Conservation (phyloP, 2,797 vertebrate species). For the Vireo griseus region DNA sequence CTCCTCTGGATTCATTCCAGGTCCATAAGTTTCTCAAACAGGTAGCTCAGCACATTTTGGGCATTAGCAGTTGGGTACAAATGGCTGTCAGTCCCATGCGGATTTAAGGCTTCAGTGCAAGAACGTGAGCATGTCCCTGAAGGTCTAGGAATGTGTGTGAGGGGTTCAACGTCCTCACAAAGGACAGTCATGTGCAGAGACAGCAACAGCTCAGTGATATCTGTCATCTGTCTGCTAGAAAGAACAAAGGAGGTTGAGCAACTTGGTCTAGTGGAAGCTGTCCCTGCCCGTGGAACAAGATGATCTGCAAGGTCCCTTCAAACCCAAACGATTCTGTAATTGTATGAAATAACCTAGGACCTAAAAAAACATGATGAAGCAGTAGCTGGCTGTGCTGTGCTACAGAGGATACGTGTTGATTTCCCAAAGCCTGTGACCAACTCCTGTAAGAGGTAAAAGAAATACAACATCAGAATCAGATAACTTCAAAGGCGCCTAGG, state of each 20-base stretch:
- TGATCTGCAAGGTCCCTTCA: not conserved
- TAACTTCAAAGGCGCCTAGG: not conserved
- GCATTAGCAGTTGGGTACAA: rapidly evolving
- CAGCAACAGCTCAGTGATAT: not conserved
- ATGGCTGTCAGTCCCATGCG: rapidly evolving
- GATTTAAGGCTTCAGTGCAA: not conserved
- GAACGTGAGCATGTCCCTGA: not conserved
- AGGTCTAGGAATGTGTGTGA: not conserved
- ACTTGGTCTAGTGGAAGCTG: not conserved
- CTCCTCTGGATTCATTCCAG: too few relatives aligned
- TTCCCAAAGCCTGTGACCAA: not conserved
- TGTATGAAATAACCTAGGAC: not conserved
- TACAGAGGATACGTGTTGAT: not conserved
- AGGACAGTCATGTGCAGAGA: rapidly evolving
- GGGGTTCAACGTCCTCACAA: not conserved
- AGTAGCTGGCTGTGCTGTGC: not conserved
- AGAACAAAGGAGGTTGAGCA: not conserved
- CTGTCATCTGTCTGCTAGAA: not conserved
- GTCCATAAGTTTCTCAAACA: not conserved
- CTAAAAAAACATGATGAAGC: not conserved
- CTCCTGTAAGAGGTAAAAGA: not conserved
- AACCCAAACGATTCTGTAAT: not conserved
- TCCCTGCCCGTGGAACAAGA: not conserved
- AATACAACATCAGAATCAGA: not conserved
- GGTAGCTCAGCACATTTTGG: not conserved